Percentiles rank a stretch among this genome's conserved stretches.
phyloP scores from a whole-genome alignment of 2,113 vertebrate genomes.

The Brachyhypopomus gauderio region DNA sequence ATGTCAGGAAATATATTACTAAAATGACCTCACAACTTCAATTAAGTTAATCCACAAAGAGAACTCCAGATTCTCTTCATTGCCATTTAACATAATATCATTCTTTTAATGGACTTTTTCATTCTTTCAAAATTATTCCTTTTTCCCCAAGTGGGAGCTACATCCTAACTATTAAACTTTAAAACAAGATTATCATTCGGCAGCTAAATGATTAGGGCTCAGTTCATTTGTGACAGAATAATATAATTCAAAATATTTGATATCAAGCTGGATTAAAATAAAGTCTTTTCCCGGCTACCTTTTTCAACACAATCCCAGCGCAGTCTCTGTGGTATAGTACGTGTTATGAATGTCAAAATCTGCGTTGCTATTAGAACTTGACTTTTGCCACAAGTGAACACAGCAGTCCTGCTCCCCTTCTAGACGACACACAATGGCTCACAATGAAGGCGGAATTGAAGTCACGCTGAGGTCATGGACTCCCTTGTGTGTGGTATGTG shows the following conservation, averaged over 20 bases:
- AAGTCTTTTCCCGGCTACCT: background rate
- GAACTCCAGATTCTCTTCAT: conserved; percentile 10
- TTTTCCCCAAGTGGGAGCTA: conserved; percentile 32
- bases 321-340: conserved; percentile 40
- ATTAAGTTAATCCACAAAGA: conserved; percentile 35
- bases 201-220: conserved; percentile 26
- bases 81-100: conserved; percentile 38
- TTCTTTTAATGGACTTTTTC: conserved; percentile 41
- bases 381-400: conserved; percentile 50
- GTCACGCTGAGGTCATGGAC: conserved; percentile 60
- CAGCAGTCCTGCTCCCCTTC: conserved; percentile 46
- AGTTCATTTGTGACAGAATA: conserved; percentile 21
- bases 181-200: conserved; percentile 34
- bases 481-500: conserved; percentile 50
- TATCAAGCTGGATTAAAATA: conserved; percentile 25
- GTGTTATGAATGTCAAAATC: conserved; percentile 54
- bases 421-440: conserved; percentile 49
- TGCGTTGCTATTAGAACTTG: conserved; percentile 54
- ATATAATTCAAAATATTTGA: conserved; percentile 15
- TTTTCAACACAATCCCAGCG: conserved; percentile 16
- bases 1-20: background rate
- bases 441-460: conserved; percentile 58
- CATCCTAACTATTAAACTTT: conserved; percentile 41
- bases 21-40: conserved; percentile 24
- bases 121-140: conserved; percentile 35